phyloP scores from a whole-genome alignment of 2,797 vertebrate genomes.

The Danionella dracula region DNA sequence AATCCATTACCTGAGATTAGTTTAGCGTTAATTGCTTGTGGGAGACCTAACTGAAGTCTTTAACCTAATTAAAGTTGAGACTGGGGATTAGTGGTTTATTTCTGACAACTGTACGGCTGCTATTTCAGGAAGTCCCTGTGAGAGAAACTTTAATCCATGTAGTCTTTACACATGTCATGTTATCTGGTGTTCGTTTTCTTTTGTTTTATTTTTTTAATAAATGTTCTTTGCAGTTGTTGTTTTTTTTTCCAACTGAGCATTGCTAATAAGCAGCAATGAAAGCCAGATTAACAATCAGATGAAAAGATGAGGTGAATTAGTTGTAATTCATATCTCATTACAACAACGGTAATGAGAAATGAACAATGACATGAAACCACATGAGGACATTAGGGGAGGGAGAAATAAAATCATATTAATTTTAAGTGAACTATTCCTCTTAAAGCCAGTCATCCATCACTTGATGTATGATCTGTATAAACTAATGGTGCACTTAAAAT shows the following conservation, averaged over 20 bases:
- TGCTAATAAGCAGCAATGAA: slow-evolving; percentile 32
- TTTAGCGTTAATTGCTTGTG: slow-evolving; percentile 17
- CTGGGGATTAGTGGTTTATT: slow-evolving; percentile 30
- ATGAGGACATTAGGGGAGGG: too few relatives aligned
- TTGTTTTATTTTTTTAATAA: too few relatives aligned
- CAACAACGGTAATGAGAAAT: too few relatives aligned
- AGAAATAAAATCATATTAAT: too few relatives aligned
- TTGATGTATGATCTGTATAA: too few relatives aligned
- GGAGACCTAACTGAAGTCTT: slow-evolving; percentile 34
- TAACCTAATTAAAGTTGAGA: slow-evolving; percentile 38
- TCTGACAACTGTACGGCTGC: slow-evolving; percentile 15
- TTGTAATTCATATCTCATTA: too few relatives aligned
- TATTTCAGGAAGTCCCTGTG: slow-evolving; percentile 5
- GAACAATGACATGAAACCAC: too few relatives aligned
- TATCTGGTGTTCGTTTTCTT: too few relatives aligned
- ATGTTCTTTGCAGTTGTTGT: too few relatives aligned
- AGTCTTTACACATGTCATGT: neutral
- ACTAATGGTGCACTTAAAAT: neutral
- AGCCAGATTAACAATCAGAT: neutral
- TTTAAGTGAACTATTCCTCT: too few relatives aligned
- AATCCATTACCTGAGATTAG: slow-evolving; percentile 35
- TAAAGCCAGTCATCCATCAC: too few relatives aligned
- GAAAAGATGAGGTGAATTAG: slow-evolving; percentile 4
- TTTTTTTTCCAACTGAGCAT: too few relatives aligned
- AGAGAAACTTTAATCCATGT: neutral